Base-by-base conservation (phyloP, 2,797 vertebrate genomes). In the Meda fulgida region DNA sequence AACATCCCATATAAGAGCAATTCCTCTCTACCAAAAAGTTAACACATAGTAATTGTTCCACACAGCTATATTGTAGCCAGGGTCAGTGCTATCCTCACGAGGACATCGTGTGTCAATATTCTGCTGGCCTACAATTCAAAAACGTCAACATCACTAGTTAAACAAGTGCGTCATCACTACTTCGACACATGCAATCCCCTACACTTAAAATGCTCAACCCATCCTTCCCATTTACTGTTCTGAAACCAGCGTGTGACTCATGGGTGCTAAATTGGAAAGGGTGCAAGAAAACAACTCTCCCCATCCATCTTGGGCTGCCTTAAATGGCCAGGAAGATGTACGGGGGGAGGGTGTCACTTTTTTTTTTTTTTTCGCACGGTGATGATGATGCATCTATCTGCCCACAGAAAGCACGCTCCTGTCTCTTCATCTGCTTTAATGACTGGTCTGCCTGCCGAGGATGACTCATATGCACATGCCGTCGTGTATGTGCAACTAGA, bases 381-480 rank as follows among this genome's bases (percentile, higher is more conserved):
- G 70, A 84, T 63, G 72, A 70, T 78, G 78, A 89, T 84, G 14
- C 58, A 80, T 71, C 70, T 36, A 21, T 79, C 75, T 58, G 43
- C 84, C 84, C 85, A 85, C 83, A 36, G 63, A 73, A 79, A 79
- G 46, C 58, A 70, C 16, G 16, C 58, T 46, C 53, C 66, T 78
- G 73, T 71, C 66, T 78, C 55, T 78, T 71, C 34, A 73, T 84
- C 43, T 81, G 66, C 38, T 40, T 48, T 81, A 81, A 87, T 78
- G 63, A 84, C 78, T 69, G 77, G 76, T 72, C 65, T 89, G 65
- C 53, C 46, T 80, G 69, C 43, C 43, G 78, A 58, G 66, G 60
- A 81, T 80, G 70, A 26, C 80, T 75, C 78, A 53, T 51, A 81
- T 84, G 60, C 65, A 36, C 36, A 34, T 73, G 72, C 65, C 53